Percentiles rank a stretch among this genome's conserved stretches.
phyloP scores from a whole-genome alignment of 2,113 vertebrate genomes.

The Antechinus flavipes region DNA sequence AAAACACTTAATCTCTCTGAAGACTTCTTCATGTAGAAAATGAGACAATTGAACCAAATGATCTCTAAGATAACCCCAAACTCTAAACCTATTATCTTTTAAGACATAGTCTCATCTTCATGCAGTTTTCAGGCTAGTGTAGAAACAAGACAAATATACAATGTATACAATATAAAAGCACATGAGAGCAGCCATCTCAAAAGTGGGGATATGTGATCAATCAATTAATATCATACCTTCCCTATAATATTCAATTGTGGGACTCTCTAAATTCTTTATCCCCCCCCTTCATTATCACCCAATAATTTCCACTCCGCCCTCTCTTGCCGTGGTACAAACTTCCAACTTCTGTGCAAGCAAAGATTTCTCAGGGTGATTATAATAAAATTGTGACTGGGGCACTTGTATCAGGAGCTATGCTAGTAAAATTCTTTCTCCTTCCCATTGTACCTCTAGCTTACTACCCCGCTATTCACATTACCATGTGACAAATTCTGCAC shows the following conservation, averaged over 20 bases:
- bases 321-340: neutral
- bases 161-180: neutral
- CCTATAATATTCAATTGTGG: neutral
- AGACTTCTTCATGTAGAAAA: neutral
- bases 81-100: neutral
- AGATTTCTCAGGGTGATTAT: neutral
- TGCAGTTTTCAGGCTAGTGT: neutral
- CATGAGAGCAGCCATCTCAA: neutral
- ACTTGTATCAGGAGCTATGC: neutral
- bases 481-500: neutral
- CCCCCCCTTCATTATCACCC: neutral
- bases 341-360: neutral
- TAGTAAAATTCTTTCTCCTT: neutral
- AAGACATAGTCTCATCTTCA: neutral
- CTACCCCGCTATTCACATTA: neutral
- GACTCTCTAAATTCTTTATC: neutral
- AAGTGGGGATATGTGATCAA: neutral
- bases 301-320: neutral
- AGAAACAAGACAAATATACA: neutral
- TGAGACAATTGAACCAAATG: neutral
- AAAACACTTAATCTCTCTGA: neutral
- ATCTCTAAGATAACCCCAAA: neutral
- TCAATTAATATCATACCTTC: neutral
- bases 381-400: neutral
- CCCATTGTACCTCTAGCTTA: neutral